Conservation (phyloP, 1,140 invertebrate genomes). For the Drosophila willistoni region DNA sequence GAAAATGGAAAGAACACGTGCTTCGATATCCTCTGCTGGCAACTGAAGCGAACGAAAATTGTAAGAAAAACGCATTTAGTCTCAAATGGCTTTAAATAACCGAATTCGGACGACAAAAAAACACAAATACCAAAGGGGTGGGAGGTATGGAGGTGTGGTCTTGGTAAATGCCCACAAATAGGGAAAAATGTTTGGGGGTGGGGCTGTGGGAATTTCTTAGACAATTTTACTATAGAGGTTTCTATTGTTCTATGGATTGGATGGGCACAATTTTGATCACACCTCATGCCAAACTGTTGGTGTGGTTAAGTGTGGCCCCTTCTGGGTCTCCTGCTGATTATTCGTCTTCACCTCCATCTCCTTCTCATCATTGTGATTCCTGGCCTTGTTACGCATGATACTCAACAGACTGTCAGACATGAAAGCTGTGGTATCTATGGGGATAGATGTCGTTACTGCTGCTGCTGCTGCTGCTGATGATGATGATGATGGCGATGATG, state of each 20-base stretch:
- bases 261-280: slow-evolving; percentile 36
- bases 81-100: slow-evolving; percentile 24
- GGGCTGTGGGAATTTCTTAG: neutral
- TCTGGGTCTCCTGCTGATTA: neutral
- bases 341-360: slow-evolving; percentile 13
- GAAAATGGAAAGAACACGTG: slow-evolving; percentile 51
- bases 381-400: slow-evolving; percentile 39
- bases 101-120: slow-evolving; percentile 21
- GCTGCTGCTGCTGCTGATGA: neutral
- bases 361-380: slow-evolving; percentile 17
- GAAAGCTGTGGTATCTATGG: slow-evolving; percentile 28
- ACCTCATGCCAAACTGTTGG: slow-evolving; percentile 34
- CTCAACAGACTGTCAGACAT: slow-evolving; percentile 46
- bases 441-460: neutral
- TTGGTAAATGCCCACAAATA: slow-evolving; percentile 16
- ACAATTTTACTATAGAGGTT: neutral
- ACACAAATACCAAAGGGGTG: slow-evolving; percentile 15
- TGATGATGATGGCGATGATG: slow-evolving; percentile 19
- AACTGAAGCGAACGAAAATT: slow-evolving; percentile 54
- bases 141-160: too few species aligned
- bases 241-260: neutral
- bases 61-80: slow-evolving; percentile 54
- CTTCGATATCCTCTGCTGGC: slow-evolving; percentile 48
- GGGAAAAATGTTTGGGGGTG: neutral
- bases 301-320: neutral